Conservation (phyloP, 2,113 vertebrate genomes). For the Pyxicephalus adspersus region DNA sequence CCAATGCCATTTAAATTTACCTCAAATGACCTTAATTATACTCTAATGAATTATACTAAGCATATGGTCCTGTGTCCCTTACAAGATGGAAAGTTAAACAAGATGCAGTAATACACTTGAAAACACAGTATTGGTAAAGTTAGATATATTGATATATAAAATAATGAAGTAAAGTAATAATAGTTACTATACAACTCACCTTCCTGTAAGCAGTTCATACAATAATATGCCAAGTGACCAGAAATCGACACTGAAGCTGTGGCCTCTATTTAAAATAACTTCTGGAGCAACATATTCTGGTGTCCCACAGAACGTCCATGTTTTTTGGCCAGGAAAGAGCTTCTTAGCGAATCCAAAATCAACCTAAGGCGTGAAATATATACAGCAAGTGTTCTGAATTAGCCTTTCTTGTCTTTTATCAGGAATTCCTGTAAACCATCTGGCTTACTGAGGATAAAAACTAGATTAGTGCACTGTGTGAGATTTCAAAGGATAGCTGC, state of each 20-base stretch:
- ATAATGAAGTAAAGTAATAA: too few relatives aligned
- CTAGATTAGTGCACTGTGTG: slow-evolving; percentile 1
- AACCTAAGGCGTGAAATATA: slow-evolving; percentile 71
- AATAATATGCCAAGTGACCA: slow-evolving; percentile 93
- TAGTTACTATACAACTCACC: slow-evolving; percentile 68
- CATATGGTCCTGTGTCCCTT: too few relatives aligned
- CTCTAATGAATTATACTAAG: too few relatives aligned
- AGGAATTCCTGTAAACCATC: not conserved
- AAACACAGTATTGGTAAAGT: not conserved
- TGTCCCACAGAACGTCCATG: slow-evolving; percentile 95
- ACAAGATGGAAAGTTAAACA: too few relatives aligned
- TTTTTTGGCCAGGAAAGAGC: slow-evolving; percentile 88
- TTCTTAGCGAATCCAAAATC: slow-evolving; percentile 97
- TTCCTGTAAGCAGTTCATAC: slow-evolving; percentile 91
- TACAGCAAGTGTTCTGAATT: not conserved
- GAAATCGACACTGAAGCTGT: slow-evolving; percentile 92
- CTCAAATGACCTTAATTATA: too few relatives aligned
- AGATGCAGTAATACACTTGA: not conserved
- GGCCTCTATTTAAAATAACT: slow-evolving; percentile 93
- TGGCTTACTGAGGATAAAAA: not conserved
- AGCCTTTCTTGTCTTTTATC: not conserved
- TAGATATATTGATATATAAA: not conserved
- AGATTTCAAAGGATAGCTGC: slow-evolving; percentile 6
- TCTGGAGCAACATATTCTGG: slow-evolving; percentile 94
- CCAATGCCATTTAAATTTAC: too few relatives aligned